These are phyloP conservation scores for Hemicordylus capensis DNA, from an alignment of 2,113 vertebrate species.

Conservation along the genomic window DNA sequence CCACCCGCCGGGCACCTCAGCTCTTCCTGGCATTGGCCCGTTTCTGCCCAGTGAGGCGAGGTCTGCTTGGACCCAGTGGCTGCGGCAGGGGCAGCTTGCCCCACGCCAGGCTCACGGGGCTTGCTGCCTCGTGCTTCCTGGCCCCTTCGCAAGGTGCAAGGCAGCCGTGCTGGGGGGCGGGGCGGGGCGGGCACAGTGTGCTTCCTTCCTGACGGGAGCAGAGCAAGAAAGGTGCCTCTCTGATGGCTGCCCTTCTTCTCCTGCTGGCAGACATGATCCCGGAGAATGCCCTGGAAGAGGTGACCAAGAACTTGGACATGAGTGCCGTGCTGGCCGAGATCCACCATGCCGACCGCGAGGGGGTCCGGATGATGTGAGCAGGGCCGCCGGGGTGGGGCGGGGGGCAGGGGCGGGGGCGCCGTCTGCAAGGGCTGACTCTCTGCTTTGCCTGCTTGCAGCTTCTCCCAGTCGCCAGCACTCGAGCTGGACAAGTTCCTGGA, in stretches of 20 bases:
- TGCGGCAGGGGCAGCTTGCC: no score
- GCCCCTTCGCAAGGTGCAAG: no score
- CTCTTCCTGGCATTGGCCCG: no score
- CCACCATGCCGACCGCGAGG: conserved; percentile 76
- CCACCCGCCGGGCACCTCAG: no score
- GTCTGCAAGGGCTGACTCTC: background rate
- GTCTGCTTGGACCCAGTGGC: no score
- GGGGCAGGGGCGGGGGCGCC: background rate
- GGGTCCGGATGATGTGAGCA: conserved; percentile 93
- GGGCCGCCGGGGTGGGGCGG: fast-evolving
- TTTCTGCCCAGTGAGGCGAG: no score
- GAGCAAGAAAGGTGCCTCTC: no score
- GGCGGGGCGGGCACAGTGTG: no score
- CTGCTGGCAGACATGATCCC: conserved; percentile 93
- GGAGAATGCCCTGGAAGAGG: conserved; percentile 97
- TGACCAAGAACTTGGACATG: conserved; percentile 97
- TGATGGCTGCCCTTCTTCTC: background rate
- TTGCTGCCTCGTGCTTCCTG: no score
- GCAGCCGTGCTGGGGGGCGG: no score
- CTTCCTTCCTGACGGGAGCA: no score
- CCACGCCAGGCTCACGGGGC: no score
- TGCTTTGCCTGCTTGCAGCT: conserved; percentile 70
- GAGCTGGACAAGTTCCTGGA: conserved; percentile 98
- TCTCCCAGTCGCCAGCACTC: conserved; percentile 95
- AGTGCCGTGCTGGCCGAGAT: conserved; percentile 92